A percentile compares a stretch with the other conserved stretches of the same genome.
Evolutionary conservation across 2,113 vertebrate genomes (phyloP).

Genomic region (Oncorhynchus nerka): DNA sequence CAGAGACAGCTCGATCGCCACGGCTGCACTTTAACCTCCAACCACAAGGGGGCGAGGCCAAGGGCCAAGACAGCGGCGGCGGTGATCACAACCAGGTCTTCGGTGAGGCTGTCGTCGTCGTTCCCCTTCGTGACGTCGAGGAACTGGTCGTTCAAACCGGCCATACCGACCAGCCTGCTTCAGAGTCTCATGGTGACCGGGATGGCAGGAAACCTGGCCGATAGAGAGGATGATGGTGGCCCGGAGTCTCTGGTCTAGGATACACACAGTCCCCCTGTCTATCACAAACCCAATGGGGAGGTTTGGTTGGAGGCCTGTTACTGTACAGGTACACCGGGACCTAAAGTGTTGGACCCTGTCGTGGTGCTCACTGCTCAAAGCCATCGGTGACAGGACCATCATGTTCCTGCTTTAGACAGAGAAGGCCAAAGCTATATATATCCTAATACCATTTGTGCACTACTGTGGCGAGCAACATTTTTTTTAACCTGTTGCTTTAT

Average conservation of each 20-base stretch:
- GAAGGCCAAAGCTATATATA: not conserved
- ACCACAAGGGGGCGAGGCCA: not conserved
- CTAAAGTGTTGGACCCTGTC: not conserved
- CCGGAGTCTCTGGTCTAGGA: constrained; percentile 21
- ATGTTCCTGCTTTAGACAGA: constrained; percentile 1
- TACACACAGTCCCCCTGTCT: not conserved
- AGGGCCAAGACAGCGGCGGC: not conserved
- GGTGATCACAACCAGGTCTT: constrained; percentile 40
- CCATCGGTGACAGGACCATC: not conserved
- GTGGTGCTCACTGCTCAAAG: not conserved
- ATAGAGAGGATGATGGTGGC: constrained; percentile 74
- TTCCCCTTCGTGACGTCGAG: constrained; percentile 82
- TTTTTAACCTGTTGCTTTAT: not conserved
- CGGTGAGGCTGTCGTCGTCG: constrained; percentile 77
- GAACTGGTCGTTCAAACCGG: constrained; percentile 76
- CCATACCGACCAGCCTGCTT: constrained; percentile 79
- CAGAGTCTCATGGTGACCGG: constrained; percentile 78
- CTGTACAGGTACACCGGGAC: not conserved
- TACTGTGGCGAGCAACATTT: constrained; percentile 6
- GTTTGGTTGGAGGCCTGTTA: too few relatives aligned
- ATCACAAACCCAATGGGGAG: not conserved
- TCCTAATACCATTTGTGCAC: not conserved
- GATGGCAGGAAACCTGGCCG: constrained; percentile 79
- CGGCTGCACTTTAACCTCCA: constrained; percentile 29
- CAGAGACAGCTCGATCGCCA: constrained; percentile 69